These are phyloP conservation scores for Fulica atra DNA, from an alignment of 2,113 vertebrate genomes.

Conservation along the genomic window DNA sequence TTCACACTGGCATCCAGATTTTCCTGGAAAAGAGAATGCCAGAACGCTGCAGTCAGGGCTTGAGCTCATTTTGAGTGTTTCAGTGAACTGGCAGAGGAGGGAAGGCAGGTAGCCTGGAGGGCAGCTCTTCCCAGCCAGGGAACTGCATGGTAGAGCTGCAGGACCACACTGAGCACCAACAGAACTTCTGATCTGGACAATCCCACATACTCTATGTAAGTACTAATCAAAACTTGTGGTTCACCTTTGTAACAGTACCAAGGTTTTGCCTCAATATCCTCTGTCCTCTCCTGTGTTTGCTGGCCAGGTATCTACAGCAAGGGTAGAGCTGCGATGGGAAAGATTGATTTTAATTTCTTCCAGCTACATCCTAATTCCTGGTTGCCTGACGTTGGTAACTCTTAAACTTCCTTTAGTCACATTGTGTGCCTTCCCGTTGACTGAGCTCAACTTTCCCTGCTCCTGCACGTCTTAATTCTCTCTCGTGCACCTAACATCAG, in stretches of 20 bases:
- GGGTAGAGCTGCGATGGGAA: neutral
- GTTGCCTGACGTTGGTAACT: neutral
- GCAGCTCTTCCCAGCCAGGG: neutral
- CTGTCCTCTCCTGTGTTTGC: neutral
- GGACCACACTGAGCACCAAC: neutral
- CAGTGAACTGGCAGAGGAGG: neutral
- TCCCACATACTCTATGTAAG: neutral
- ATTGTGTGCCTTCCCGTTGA: neutral
- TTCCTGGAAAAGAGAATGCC: neutral
- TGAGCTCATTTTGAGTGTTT: neutral
- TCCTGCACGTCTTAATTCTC: neutral
- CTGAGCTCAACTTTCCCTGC: neutral
- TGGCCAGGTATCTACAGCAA: neutral
- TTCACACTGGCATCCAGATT: neutral
- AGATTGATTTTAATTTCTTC: neutral
- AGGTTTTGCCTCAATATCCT: neutral
- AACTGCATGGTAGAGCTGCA: neutral
- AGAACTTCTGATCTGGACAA: neutral
- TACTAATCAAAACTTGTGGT: neutral
- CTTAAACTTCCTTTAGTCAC: neutral
- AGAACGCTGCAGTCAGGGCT: neutral
- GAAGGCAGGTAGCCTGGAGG: neutral
- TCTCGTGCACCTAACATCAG: neutral
- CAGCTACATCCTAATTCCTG: neutral
- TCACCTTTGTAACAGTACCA: neutral